Evolutionary conservation across 2,113 vertebrate genomes (phyloP).

Genomic region (Vidua chalybeata): DNA sequence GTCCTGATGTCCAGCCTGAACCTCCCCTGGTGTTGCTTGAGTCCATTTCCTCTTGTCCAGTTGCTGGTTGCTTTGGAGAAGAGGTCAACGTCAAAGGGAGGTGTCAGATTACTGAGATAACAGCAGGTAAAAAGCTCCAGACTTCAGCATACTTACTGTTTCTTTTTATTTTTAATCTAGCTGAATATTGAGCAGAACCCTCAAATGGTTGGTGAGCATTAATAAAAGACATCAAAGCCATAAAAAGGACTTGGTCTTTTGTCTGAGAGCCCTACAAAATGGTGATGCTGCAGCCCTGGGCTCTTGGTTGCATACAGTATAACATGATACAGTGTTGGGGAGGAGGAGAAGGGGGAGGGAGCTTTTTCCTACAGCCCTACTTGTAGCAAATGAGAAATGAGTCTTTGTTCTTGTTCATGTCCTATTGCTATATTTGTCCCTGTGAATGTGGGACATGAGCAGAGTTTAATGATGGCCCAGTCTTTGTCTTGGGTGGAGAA

Average conservation of each 20-base stretch:
- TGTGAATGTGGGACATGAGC: conserved; percentile 13
- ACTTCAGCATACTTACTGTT: background rate
- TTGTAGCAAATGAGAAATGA: conserved; percentile 26
- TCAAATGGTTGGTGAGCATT: background rate
- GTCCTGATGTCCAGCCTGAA: background rate
- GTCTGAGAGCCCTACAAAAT: background rate
- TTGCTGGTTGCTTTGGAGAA: background rate
- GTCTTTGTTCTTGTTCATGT: conserved; percentile 46
- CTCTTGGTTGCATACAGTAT: background rate
- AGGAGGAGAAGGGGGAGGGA: background rate
- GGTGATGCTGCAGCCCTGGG: background rate
- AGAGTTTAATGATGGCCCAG: background rate
- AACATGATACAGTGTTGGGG: fast-evolving
- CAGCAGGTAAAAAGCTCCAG: background rate
- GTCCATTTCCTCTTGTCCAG: background rate
- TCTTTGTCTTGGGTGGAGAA: background rate
- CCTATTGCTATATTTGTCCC: background rate
- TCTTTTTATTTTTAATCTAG: background rate
- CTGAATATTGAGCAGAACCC: background rate
- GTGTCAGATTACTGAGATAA: background rate
- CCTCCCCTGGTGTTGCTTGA: background rate
- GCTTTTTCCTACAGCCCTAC: background rate
- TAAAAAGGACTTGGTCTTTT: background rate
- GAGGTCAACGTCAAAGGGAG: background rate
- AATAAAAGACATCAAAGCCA: background rate